Evolutionary conservation across 2,888 invertebrate genomes (phyloP), one percentile per base, ranked within the genome.

Genomic region (Stegophylla sp.): DNA sequence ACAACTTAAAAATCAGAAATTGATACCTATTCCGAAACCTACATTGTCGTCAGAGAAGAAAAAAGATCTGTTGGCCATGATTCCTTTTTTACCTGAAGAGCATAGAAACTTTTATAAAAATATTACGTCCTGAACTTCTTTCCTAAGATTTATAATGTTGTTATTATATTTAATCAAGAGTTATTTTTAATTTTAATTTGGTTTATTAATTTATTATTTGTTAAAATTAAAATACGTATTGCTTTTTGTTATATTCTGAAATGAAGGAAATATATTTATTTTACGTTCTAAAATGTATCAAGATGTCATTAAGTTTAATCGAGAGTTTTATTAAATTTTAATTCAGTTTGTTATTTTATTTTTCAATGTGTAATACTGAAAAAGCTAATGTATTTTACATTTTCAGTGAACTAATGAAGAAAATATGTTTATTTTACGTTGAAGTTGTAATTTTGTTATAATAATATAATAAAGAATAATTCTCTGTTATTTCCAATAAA

Each of bases 381-480:
- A 64, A 64, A 43, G 64, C 0, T 43, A 20, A 41, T 64, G 43
- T 64, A 41, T 64, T 64, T 41, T 61, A 48, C 13, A 48, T 48
- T 48, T 48, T 48, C 48, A 48, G 15, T 48, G 48, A 48, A 13
- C 17, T 48, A 48, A 48, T 48, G 48, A 48, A 48, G 48, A 48
- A 63, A 66, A 66, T 45, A 45, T 45, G 45, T 66, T 43, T 66
- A 66, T 66, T 66, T 66, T 66, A 43, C 43, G 66, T 20, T 66
- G 43, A 66, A 43, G 66, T 66, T 7, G 43, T 66, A 43, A 43
- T 66, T 66, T 66, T 43, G 15, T 66, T 66, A 15, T 12, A 63
- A 34, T 63, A 34, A 63, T 63, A 63, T 34, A 63, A 63, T 64
- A 43, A 41, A 64, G 13, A 64, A 43, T 43, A 5, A 64, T 64